These are phyloP conservation scores for Sinodicranocentrus sp. DNA, from an alignment of 2,888 invertebrate genomes.

Conservation along the genomic window DNA sequence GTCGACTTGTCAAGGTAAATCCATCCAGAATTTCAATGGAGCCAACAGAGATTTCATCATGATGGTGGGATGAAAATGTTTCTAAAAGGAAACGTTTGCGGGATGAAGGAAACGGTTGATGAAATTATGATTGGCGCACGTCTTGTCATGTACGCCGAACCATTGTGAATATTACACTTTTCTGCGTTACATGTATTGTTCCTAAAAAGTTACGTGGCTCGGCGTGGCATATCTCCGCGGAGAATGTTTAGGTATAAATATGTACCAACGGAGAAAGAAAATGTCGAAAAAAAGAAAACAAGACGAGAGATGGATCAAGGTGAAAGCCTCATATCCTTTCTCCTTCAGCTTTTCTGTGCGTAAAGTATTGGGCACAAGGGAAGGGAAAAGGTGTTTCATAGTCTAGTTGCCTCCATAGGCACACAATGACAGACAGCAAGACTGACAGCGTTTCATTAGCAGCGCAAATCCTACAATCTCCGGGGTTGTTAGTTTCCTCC, in stretches of 20 bases:
- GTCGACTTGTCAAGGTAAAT: slow-evolving; percentile 53
- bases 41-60: neutral
- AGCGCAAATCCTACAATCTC: slow-evolving; percentile 23
- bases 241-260: too few species aligned
- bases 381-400: slow-evolving; percentile 53
- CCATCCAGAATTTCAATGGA: slow-evolving; percentile 33
- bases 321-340: slow-evolving; percentile 2
- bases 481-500: neutral
- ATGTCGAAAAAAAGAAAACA: neutral
- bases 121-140: slow-evolving; percentile 68
- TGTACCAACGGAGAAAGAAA: too few species aligned
- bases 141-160: too few species aligned
- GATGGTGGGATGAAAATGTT: slow-evolving; percentile 7
- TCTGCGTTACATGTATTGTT: too few species aligned
- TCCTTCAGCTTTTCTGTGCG: slow-evolving; percentile 10
- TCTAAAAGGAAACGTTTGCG: slow-evolving; percentile 3
- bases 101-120: slow-evolving; percentile 53
- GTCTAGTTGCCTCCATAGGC: neutral
- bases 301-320: slow-evolving; percentile 14
- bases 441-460: slow-evolving; percentile 66
- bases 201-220: too few species aligned
- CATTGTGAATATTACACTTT: too few species aligned
- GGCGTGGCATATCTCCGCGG: too few species aligned
- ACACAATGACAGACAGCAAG: slow-evolving; percentile 29
- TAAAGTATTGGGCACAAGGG: neutral